phyloP scores from a whole-genome alignment of 2,797 vertebrate genomes.

The Perodicticus potto region DNA sequence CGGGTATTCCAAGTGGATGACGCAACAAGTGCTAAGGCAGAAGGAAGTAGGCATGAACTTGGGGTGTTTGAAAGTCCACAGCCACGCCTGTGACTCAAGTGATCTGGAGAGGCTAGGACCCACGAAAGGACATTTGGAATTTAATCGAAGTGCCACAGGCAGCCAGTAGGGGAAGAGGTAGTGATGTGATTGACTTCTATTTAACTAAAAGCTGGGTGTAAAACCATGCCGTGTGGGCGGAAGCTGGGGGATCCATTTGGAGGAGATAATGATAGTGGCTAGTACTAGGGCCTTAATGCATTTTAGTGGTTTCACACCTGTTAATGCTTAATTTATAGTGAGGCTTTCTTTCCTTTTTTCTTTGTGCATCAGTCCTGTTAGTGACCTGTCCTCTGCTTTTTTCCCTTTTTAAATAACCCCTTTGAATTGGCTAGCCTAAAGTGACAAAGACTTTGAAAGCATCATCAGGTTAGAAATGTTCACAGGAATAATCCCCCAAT shows the following conservation, averaged over 20 bases:
- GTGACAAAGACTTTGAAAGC: background rate
- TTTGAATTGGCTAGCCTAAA: background rate
- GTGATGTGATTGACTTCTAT: background rate
- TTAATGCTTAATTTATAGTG: background rate
- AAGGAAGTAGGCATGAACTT: background rate
- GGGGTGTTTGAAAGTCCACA: background rate
- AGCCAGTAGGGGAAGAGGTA: background rate
- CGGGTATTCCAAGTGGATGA: background rate
- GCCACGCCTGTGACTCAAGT: background rate
- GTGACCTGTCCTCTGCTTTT: background rate
- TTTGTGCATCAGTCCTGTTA: background rate
- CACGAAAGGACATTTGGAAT: background rate
- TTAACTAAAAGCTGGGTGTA: background rate
- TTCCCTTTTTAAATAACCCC: background rate
- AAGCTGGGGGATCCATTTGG: background rate
- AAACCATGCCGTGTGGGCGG: fast-evolving
- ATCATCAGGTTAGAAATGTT: conserved; percentile 11
- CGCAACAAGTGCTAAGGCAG: background rate
- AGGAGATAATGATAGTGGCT: background rate
- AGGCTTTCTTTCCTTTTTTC: background rate
- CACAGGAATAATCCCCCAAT: background rate
- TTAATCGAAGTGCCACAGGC: background rate
- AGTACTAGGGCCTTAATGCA: background rate
- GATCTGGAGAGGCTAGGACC: background rate
- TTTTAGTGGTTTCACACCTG: background rate